Conservation (phyloP, 1,140 invertebrate genomes). For the Drosophila truncata region DNA sequence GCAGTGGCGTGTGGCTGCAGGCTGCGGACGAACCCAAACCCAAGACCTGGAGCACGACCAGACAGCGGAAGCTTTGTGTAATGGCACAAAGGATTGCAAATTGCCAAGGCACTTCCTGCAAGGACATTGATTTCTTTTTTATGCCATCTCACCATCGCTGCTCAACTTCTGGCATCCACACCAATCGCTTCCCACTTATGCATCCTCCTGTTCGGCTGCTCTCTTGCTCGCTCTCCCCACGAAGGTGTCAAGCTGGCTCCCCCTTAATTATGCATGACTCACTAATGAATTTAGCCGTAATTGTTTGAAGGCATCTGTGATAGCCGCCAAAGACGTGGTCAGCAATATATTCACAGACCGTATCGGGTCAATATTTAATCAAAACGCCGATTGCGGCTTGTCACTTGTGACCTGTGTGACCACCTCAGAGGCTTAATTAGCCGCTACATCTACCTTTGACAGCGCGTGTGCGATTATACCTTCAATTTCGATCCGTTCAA, state of each 20-base stretch:
- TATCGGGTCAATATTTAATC: conserved; percentile 69
- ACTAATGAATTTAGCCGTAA: conserved; percentile 65
- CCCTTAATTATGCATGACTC: conserved; percentile 61
- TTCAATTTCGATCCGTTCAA: conserved; percentile 11
- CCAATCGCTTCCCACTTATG: conserved; percentile 6
- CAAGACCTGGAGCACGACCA: conserved; percentile 35
- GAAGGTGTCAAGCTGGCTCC: conserved; percentile 36
- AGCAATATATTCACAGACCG: conserved; percentile 16
- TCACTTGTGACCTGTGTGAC: conserved; percentile 53
- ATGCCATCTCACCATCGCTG: conserved; percentile 33
- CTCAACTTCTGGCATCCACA: conserved; percentile 15
- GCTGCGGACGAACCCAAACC: conserved; percentile 33
- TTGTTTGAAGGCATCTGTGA: conserved; percentile 53
- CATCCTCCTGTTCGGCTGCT: background rate
- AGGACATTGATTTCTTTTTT: conserved; percentile 75
- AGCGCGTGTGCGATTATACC: conserved; percentile 18
- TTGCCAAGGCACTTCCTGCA: conserved; percentile 80
- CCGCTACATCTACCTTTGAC: conserved; percentile 9
- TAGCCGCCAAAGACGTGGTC: conserved; percentile 41
- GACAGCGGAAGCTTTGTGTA: conserved; percentile 79
- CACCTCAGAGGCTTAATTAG: conserved; percentile 51
- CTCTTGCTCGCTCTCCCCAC: background rate
- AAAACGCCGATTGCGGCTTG: conserved; percentile 52
- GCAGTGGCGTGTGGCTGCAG: conserved; percentile 73
- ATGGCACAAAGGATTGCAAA: conserved; percentile 85